Base-by-base conservation (phyloP, 2,888 invertebrate genomes). In the Acanthosepion lycidas region DNA sequence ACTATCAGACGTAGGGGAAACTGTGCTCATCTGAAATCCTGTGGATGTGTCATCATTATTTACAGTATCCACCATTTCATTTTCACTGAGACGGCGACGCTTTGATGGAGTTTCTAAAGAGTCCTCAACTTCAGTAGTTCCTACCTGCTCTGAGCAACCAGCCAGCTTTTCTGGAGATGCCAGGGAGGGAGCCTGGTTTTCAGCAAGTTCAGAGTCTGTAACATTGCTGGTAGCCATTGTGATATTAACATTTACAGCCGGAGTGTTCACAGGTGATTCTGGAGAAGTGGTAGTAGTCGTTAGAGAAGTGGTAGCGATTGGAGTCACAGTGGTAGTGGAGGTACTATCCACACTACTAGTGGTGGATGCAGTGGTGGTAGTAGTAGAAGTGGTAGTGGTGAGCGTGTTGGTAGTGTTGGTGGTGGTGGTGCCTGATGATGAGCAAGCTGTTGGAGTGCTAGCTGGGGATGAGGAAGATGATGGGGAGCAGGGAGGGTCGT, bases 91-190 rank as follows among this genome's bases (percentile, higher is more conserved):
- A 91, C 95, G 94, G 33, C 96, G 95, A 92, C 95, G 95, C 94
- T 96, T 96, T n/a, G 96, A 96, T 59, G 96, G 96, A 18, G 96
- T 96, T 91, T 95, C 96, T 59, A 94, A 55, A 64, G 64, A 94
- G 53, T 64, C 55, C 15, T 94, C 64, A 33, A 48, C n/a, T 15
- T 94, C 48, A 6, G 94, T 20, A 42, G 33, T 64, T 28, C 33
- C 59, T 33, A 59, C 15, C 55, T 94, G 93, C 33, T 93, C 93
- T 0, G 78, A 78, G n/a, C 53, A 93, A 12, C 51, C 28, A 8
- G 93, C 53, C 18, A 93, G 49, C 93, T 93, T 93, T 93, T 93
- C 93, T n/a, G 93, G 51, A 53, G 93, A 53, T 93, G n/a, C 51
- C n/a, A n/a, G 51, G 51, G 53, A 51, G 55, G 59, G 59, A 26